Base-by-base conservation (phyloP, 2,797 vertebrate species). In the Acipenser ruthenus region DNA sequence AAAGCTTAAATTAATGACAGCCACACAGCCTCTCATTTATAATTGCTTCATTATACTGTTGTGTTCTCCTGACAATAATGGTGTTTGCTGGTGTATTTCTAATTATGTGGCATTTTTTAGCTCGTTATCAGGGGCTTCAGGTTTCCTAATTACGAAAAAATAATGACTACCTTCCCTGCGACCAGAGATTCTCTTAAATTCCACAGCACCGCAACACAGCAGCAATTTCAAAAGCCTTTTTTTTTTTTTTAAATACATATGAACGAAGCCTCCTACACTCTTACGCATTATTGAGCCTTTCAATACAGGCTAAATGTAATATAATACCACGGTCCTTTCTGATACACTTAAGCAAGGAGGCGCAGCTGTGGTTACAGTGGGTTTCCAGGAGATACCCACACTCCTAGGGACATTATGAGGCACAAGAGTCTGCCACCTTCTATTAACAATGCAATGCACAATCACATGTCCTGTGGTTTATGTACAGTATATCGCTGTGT, bases 1-100 rank as follows among this genome's bases (percentile, higher is more conserved):
- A 92, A 93, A 92, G 89, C 89, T 87, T 80, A 90, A 94, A 95
- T 95, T 95, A 93, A 94, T 91, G 92, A 91, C 92, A 91, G 86
- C 86, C 88, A 85, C 86, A 88, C 87, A 81, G 89, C 89, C 81
- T 85, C 92, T 93, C 92, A 90, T 95, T 94, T 94, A 93, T 95
- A 95, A 95, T 93, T 91, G 93, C 92, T 95, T 95, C 91, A 92
- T 96, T 95, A 93, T 86, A 85, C 82, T 71, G 80, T 84, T 79
- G 85, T 92, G 86, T 90, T 88, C 92, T 94, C 92, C 84, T 92
- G 93, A 92, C 92, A 93, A 93, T 94, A 92, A 91, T 84, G 83
- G 86, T 18, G 15, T 18, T 18, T 18, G 15, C 15, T 18, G 15
- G 15, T 85, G 88, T 91, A 90, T 91, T 93, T 92, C 90, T 94